Conservation (phyloP, 2,797 vertebrate species). For the Falco columbarius region DNA sequence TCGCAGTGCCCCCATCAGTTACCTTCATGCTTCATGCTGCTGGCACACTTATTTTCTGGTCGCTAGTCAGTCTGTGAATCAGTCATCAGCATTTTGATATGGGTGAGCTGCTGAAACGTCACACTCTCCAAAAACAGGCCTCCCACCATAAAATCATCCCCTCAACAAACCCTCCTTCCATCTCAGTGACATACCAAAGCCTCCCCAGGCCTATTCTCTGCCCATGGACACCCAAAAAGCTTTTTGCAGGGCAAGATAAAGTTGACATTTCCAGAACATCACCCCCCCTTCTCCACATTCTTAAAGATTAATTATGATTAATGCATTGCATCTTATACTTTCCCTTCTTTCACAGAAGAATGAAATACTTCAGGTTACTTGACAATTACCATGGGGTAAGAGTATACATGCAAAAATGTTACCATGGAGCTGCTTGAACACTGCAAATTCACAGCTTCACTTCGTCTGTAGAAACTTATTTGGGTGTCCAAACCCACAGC, state of each 20-base stretch:
- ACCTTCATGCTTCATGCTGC: neutral
- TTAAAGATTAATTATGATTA: neutral
- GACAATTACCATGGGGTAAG: conserved; percentile 5
- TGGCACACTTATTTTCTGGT: neutral
- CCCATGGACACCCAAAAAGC: neutral
- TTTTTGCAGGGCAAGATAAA: neutral
- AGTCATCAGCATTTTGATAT: neutral
- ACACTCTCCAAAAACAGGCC: neutral
- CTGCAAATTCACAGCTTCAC: neutral
- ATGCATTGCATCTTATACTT: neutral
- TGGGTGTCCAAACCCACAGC: neutral
- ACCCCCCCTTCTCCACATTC: neutral
- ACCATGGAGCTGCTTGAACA: conserved; percentile 43
- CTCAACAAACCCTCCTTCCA: neutral
- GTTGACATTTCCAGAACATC: neutral
- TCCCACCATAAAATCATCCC: neutral
- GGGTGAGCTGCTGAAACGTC: neutral
- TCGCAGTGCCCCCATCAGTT: neutral
- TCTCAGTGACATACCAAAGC: neutral
- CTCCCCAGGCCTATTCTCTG: neutral
- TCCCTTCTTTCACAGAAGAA: neutral
- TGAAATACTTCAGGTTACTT: conserved; percentile 20
- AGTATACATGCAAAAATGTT: conserved; percentile 20
- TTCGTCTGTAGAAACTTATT: conserved; percentile 18
- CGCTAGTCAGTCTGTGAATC: neutral